These are phyloP conservation scores for Caretta caretta DNA, from an alignment of 2,113 vertebrate species.

Conservation along the genomic window DNA sequence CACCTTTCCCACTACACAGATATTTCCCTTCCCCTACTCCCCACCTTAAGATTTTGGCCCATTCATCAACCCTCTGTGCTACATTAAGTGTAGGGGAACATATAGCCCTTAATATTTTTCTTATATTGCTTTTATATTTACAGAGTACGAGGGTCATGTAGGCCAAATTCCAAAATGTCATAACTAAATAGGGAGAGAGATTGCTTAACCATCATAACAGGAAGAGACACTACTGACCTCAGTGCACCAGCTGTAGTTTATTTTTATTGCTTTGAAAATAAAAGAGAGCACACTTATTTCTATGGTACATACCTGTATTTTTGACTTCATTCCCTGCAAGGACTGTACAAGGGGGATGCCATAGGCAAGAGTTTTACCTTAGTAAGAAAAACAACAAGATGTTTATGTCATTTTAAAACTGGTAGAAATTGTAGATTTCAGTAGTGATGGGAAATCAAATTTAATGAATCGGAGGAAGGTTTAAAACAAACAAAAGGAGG, in stretches of 20 bases:
- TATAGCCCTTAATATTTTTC: accelerated
- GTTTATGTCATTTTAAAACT: not conserved
- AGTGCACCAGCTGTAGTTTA: not conserved
- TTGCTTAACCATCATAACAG: not conserved
- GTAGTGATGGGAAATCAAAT: not conserved
- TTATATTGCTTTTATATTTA: not conserved
- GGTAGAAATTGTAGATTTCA: not conserved
- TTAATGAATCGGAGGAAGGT: not conserved
- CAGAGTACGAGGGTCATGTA: not conserved
- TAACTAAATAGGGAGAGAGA: not conserved
- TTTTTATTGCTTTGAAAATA: not conserved
- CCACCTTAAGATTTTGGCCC: not conserved
- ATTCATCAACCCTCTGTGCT: not conserved
- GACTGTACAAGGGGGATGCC: slow-evolving; percentile 92
- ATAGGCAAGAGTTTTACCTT: slow-evolving; percentile 97
- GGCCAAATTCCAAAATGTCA: not conserved
- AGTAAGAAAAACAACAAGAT: slow-evolving; percentile 35
- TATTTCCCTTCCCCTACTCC: not conserved
- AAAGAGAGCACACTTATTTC: not conserved
- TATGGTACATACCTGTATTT: slow-evolving; percentile 83
- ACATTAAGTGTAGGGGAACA: not conserved
- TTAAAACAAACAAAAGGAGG: not conserved
- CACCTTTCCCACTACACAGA: not conserved
- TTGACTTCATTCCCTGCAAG: slow-evolving; percentile 86
- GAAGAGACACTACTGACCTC: not conserved